Evolutionary conservation across 2,888 invertebrate genomes (phyloP).

Genomic region (Rhimphoctona megacephalus): DNA sequence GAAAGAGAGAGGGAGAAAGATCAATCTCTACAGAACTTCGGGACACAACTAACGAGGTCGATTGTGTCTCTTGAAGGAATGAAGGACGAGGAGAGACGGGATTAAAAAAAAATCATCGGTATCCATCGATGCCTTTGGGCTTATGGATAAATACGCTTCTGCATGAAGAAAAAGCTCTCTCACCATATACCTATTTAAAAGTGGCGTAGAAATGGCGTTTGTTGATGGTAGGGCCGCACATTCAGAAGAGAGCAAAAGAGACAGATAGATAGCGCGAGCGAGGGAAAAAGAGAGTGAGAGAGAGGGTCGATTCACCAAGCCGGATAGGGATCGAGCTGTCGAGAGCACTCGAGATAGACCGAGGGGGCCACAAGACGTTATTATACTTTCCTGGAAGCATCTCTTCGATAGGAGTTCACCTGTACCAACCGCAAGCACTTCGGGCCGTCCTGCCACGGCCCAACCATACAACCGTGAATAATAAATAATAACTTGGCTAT

Average conservation of each 20-base stretch:
- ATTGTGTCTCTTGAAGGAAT: conserved; percentile 55
- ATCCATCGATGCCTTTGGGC: conserved; percentile 25
- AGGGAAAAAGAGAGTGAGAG: neutral
- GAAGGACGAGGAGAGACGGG: conserved; percentile 42
- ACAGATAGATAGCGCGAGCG: conserved; percentile 29
- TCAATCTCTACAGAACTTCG: conserved; percentile 24
- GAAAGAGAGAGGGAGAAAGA: neutral
- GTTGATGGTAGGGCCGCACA: conserved; percentile 23
- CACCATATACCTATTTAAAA: conserved; percentile 42
- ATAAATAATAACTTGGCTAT: conserved; percentile 69
- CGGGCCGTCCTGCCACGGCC: conserved; percentile 55
- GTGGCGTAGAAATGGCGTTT: conserved; percentile 42
- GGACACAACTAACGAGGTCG: conserved; percentile 61
- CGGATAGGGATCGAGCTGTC: conserved; percentile 68
- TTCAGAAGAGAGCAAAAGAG: neutral
- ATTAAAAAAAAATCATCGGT: conserved; percentile 40
- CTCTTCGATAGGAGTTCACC: conserved; percentile 63
- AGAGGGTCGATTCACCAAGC: conserved; percentile 46
- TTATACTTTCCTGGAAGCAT: conserved; percentile 69
- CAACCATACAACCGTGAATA: conserved; percentile 67
- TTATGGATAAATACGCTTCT: conserved; percentile 39
- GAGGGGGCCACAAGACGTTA: conserved; percentile 63
- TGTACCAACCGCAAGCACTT: conserved; percentile 46
- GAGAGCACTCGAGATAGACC: conserved; percentile 58
- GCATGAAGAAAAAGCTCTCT: conserved; percentile 46